Base-by-base conservation (phyloP, 2,888 invertebrate genomes). In the Seira ritae region DNA sequence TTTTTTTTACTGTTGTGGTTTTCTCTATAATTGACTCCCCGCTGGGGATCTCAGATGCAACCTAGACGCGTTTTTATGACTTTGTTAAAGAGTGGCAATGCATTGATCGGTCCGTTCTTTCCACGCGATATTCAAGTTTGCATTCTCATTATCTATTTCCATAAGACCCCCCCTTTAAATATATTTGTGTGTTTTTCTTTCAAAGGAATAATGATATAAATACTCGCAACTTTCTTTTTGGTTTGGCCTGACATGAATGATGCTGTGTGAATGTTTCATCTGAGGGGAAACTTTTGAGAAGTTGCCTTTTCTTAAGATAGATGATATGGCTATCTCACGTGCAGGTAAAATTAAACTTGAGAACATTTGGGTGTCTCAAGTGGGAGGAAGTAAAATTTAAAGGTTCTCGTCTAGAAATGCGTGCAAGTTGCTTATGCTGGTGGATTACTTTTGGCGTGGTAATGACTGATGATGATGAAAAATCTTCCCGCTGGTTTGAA, bases 1-100 rank as follows among this genome's bases (percentile, higher is more conserved):
- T 67, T 60, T 24, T 15, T 17, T 50, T 50, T 50, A n/a, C 50
- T 50, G 50, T 50, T 50, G 50, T 15, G 50, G 50, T 73, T 74
- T 42, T 42, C 74, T 62, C 20, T 3, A 20, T 22, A 70, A 70
- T 20, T 20, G 70, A 20, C 17, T 46, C 46, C 37, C 46, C 46
- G n/a, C 8, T 0, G 20, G 20, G 69, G 37, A 37, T 6, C 2
- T 15, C 8, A 23, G 17, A n/a, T 37, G n/a, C n/a, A 12, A 24
- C 12, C 23, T 8, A 50, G 17, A 50, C 50, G 50, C 6, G 50
- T 15, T 50, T 50, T 50, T 50, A 50, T 50, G 50, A 50, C 12
- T 50, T 50, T 50, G 6, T 50, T 50, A 50, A 50, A 50, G 50
- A 8, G 50, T 50, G 50, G 50, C 42, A 31, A 31, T 31, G 15